These are phyloP conservation scores for Porites lutea DNA, from an alignment of 64 coral and sea anemone genomes.

Conservation along the genomic window DNA sequence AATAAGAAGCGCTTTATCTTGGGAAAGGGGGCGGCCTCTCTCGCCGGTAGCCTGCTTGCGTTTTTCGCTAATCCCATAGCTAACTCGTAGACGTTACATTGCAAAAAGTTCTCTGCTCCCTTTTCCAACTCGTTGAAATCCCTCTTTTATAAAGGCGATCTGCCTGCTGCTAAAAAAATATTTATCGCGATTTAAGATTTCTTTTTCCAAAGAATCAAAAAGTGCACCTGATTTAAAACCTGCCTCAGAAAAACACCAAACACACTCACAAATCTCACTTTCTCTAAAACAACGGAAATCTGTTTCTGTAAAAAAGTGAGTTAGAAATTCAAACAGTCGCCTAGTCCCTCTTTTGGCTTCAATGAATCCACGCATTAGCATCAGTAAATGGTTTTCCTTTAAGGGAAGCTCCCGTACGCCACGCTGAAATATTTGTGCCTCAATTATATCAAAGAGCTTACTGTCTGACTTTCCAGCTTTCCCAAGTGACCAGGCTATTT, in stretches of 20 bases:
- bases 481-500: constrained; percentile 36
- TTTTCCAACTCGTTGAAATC: constrained; percentile 23
- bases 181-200: constrained; percentile 30
- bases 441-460: constrained; percentile 23
- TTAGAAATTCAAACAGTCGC: neutral
- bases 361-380: constrained; percentile 37
- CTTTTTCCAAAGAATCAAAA: constrained; percentile 19
- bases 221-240: neutral
- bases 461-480: constrained; percentile 1
- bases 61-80: too few species aligned
- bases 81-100: neutral
- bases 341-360: constrained; percentile 30
- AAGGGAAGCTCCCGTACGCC: neutral
- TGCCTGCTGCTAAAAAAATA: neutral
- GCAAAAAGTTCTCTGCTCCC: constrained; percentile 4
- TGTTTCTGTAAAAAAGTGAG: neutral
- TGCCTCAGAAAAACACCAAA: neutral
- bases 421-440: constrained; percentile 22
- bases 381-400: neutral
- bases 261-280: constrained; percentile 6
- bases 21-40: too few species aligned
- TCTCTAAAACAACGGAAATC: constrained; percentile 2
- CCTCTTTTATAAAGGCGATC: neutral
- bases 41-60: too few species aligned
- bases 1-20: too few species aligned